Conservation (phyloP, 2,797 vertebrate genomes). For the Florisuga fusca region DNA sequence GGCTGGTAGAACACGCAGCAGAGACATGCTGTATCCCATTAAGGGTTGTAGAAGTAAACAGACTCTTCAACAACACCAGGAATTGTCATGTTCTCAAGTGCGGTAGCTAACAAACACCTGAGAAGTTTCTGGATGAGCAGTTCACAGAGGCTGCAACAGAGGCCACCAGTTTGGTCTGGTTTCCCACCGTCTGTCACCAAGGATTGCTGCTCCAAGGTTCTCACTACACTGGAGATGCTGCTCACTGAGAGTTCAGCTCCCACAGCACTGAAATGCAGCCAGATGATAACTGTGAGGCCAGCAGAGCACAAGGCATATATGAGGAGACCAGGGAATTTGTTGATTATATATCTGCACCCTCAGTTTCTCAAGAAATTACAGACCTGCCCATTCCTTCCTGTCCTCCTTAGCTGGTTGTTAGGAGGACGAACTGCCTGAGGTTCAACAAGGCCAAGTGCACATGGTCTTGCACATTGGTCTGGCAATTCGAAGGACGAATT, state of each 20-base stretch:
- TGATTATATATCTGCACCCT: not conserved
- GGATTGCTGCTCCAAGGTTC: not conserved
- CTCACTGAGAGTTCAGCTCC: not conserved
- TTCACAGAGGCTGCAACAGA: not conserved
- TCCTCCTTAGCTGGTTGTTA: not conserved
- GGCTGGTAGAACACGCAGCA: slow-evolving; percentile 11
- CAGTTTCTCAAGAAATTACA: not conserved
- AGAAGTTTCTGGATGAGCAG: slow-evolving; percentile 58
- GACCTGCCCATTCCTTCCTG: not conserved
- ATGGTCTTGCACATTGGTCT: too few relatives aligned
- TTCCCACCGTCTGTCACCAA: not conserved
- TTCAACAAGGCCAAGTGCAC: too few relatives aligned
- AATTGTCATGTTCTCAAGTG: slow-evolving; percentile 37
- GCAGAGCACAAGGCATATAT: not conserved
- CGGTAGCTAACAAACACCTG: not conserved
- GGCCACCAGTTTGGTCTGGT: not conserved
- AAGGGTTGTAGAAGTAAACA: slow-evolving; percentile 29
- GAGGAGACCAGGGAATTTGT: not conserved
- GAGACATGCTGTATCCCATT: slow-evolving; percentile 26
- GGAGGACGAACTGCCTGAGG: too few relatives aligned
- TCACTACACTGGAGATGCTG: not conserved
- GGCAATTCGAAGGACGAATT: too few relatives aligned
- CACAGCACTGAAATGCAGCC: not conserved
- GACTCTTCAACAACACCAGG: slow-evolving; percentile 42
- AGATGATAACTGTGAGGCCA: not conserved